Evolutionary conservation across 2,113 vertebrate species (phyloP), one percentile per base, ranked within the genome.

Genomic region (human): DNA sequence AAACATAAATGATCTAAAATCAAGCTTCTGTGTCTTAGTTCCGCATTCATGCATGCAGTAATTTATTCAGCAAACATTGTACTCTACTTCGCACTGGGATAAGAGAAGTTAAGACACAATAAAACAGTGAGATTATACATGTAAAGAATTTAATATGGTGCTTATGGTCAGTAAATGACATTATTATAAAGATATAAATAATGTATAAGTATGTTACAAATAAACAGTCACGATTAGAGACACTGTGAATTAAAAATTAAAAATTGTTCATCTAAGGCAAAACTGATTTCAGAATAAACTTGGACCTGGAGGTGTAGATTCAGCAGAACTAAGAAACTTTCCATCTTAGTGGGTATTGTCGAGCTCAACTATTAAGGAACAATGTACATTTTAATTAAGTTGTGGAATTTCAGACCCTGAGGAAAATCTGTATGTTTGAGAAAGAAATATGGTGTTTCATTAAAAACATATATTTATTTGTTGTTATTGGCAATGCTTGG

Each of bases 1-100:
- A 94, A 79, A 93, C 48, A 82, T n/a, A 85, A 94, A 64, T 40
- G 30, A 80, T 27, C 48, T 80, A 18, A 94, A 95, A 78, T 90
- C 59, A 80, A 78, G 38, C 92, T 85, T 61, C 43, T 85, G 1
- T 35, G 27, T 90, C 43, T 90, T 87, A 96, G 82, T 72, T n/a
- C 35, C 43, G 5, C 0, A 30, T 70, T 82, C 25, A 73, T 32
- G 6, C 30, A 72, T 48, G 3, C 2, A 82, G 8, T 14, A 38
- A 30, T 90, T 88, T 48, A 57, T 55, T 93, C 70, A 88, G 27
- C 3, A 72, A 86, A 75, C 9, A 78, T 6, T 87, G 9, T 52
- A 61, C 13, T 84, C 87, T 35, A 64, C 16, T 86, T 81, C 52
- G 11, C 25, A 6, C 61, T 75, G 4, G 27, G 0, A 68, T 72